These are phyloP conservation scores for Holothuria scabra DNA, from an alignment of 53 echinoderm and acorn worm genomes.

Conservation along the genomic window DNA sequence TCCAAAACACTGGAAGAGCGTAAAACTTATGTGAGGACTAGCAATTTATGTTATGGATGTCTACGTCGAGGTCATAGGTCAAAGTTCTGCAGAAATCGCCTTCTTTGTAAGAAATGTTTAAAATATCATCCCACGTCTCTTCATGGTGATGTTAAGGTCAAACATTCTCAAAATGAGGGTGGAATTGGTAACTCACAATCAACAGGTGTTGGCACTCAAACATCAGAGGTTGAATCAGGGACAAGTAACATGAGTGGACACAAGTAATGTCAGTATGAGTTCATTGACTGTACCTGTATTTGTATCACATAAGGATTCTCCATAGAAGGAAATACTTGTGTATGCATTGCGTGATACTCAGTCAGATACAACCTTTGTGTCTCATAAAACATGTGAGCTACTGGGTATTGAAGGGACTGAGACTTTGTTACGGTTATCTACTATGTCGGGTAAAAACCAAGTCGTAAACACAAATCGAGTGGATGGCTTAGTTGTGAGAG, in stretches of 20 bases:
- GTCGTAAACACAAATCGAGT: neutral
- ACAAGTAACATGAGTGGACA: too few relatives aligned
- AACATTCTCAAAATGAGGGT: neutral
- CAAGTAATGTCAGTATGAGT: too few relatives aligned
- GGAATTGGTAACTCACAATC: neutral
- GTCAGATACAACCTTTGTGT: neutral
- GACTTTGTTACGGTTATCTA: neutral
- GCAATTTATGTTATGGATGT: constrained; percentile 22
- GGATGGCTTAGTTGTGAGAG: constrained; percentile 1
- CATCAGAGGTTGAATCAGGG: too few relatives aligned
- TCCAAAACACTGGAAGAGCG: constrained; percentile 6
- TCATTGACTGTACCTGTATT: neutral
- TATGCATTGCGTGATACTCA: neutral
- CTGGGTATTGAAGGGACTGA: too few relatives aligned
- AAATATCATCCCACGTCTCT: constrained; percentile 7
- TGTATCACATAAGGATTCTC: neutral
- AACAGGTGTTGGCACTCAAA: neutral
- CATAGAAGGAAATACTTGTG: neutral
- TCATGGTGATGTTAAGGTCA: neutral
- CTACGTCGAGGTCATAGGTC: constrained; percentile 17
- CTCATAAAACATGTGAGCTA: neutral
- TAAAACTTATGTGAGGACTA: neutral
- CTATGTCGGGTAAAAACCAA: neutral
- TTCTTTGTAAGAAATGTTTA: too few relatives aligned
- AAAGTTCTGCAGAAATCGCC: constrained; percentile 9